Evolutionary conservation across 2,113 vertebrate species (phyloP).

Genomic region (Athene noctua): DNA sequence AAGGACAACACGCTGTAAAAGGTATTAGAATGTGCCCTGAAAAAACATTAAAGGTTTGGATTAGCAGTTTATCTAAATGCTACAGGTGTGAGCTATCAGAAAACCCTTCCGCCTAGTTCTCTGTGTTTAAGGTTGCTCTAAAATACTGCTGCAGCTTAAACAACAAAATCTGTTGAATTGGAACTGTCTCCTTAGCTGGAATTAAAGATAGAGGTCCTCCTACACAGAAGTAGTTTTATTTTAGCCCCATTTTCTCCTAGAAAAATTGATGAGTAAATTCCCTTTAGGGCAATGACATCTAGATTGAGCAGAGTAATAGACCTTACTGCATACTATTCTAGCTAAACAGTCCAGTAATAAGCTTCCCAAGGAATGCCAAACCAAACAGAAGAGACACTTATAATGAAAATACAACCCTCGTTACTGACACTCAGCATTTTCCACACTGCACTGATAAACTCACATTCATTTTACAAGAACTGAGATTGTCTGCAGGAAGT

Average conservation of each 20-base stretch:
- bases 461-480: not conserved
- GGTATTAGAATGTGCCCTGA: not conserved
- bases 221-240: not conserved
- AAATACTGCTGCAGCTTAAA: not conserved
- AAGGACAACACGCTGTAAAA: not conserved
- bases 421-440: not conserved
- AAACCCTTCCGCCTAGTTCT: not conserved
- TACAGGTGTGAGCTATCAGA: not conserved
- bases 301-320: not conserved
- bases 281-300: not conserved
- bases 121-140: not conserved
- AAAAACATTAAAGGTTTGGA: not conserved
- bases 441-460: accelerated
- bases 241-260: not conserved
- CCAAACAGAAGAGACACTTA: not conserved
- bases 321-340: not conserved
- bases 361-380: not conserved
- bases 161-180: not conserved
- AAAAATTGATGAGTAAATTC: not conserved
- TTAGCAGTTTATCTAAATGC: slow-evolving; percentile 14
- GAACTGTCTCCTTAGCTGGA: not conserved
- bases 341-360: not conserved
- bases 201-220: not conserved
- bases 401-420: not conserved
- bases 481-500: not conserved